These are phyloP conservation scores for Drosophila leonis DNA, from an alignment of 2,888 invertebrate species.

Conservation along the genomic window DNA sequence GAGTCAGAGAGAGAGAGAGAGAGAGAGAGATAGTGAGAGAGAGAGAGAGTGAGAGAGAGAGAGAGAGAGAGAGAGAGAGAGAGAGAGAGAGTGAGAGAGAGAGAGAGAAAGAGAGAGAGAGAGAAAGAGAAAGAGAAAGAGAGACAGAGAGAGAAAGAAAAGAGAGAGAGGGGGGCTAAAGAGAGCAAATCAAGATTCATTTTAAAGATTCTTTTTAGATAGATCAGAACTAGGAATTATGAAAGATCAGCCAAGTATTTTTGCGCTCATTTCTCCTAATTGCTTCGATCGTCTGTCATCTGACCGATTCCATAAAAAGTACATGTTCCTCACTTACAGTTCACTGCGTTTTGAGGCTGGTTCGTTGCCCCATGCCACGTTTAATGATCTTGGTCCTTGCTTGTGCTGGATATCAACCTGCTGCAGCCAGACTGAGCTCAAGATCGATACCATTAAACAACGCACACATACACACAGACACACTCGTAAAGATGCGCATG, in stretches of 20 bases:
- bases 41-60: neutral
- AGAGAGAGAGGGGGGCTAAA: neutral
- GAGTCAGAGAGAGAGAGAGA: neutral
- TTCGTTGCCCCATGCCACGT: conserved; percentile 79
- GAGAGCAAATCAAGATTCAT: neutral
- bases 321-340: conserved; percentile 47
- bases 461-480: conserved; percentile 6
- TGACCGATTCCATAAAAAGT: conserved; percentile 35
- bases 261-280: neutral
- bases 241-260: neutral
- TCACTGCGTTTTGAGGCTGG: conserved; percentile 65
- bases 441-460: conserved; percentile 65
- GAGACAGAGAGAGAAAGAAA: too few species aligned
- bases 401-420: conserved; percentile 65
- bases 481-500: neutral
- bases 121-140: too few species aligned
- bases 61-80: neutral
- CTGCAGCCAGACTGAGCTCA: conserved; percentile 61
- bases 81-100: neutral
- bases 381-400: conserved; percentile 55
- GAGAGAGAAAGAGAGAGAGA: neutral
- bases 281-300: conserved; percentile 10
- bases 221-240: neutral
- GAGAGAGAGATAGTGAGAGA: neutral
- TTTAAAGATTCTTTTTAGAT: neutral